Conservation (phyloP, 2,113 vertebrate genomes). For the Empidonax traillii region DNA sequence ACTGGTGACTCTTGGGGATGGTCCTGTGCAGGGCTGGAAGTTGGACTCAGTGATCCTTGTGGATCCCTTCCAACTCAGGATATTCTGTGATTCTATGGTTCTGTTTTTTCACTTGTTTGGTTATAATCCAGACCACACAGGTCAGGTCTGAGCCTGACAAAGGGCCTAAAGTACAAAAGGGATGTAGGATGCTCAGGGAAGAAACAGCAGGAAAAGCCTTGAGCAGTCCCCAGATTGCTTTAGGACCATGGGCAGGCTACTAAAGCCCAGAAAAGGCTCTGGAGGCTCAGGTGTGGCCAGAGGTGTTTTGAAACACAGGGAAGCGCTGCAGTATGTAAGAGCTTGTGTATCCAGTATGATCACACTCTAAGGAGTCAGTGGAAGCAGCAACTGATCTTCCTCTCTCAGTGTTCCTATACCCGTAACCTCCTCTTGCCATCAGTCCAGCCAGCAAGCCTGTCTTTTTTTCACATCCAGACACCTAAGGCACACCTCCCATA, state of each 20-base stretch:
- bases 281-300: not conserved
- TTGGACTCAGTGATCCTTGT: not conserved
- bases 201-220: not conserved
- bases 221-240: not conserved
- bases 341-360: not conserved
- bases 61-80: not conserved
- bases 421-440: not conserved
- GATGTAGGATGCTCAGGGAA: not conserved
- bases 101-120: not conserved
- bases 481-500: not conserved
- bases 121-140: rapidly evolving
- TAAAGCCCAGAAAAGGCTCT: not conserved
- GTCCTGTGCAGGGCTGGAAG: not conserved
- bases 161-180: no score
- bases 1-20: not conserved
- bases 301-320: not conserved
- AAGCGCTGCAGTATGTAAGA: not conserved
- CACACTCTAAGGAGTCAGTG: rapidly evolving
- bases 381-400: not conserved
- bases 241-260: rapidly evolving
- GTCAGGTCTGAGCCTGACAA: rapidly evolving
- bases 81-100: not conserved
- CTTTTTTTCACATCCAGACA: not conserved
- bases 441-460: not conserved
- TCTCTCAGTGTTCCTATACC: not conserved